phyloP scores from a whole-genome alignment of 2,888 invertebrate genomes.

The Drosophila atripex region DNA sequence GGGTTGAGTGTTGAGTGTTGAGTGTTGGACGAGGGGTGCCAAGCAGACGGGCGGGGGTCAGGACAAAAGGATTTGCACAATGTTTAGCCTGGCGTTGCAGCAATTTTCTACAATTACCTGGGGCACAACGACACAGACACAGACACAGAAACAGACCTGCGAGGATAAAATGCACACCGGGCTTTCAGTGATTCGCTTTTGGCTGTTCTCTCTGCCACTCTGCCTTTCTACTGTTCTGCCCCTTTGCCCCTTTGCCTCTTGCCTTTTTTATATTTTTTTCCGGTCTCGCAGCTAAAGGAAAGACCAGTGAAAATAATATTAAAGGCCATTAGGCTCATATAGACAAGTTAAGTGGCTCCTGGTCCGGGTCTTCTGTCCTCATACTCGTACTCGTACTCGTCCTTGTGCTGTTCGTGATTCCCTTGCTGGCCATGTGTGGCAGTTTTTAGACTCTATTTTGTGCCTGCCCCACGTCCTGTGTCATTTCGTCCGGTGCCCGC shows the following conservation, averaged over 20 bases:
- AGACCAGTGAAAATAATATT: slow-evolving; percentile 78
- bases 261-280: slow-evolving; percentile 10
- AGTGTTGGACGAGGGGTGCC: background rate
- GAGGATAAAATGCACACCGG: slow-evolving; percentile 78
- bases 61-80: slow-evolving; percentile 80
- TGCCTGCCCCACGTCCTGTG: slow-evolving; percentile 45
- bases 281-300: slow-evolving; percentile 47
- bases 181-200: slow-evolving; percentile 75
- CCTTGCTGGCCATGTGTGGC: slow-evolving; percentile 57
- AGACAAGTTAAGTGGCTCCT: slow-evolving; percentile 84
- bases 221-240: no score
- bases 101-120: slow-evolving; percentile 81
- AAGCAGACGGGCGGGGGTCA: slow-evolving; percentile 30
- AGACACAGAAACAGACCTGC: slow-evolving; percentile 32
- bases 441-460: slow-evolving; percentile 74
- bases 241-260: slow-evolving; percentile 9
- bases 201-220: slow-evolving; percentile 9
- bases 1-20: no score
- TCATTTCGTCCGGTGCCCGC: slow-evolving; percentile 2
- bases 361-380: slow-evolving; percentile 18
- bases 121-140: slow-evolving; percentile 52
- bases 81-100: slow-evolving; percentile 74
- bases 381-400: background rate
- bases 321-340: slow-evolving; percentile 84
- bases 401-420: slow-evolving; percentile 37